Base-by-base conservation (phyloP, 2,888 invertebrate genomes). In the Eremobia ochroleuca region DNA sequence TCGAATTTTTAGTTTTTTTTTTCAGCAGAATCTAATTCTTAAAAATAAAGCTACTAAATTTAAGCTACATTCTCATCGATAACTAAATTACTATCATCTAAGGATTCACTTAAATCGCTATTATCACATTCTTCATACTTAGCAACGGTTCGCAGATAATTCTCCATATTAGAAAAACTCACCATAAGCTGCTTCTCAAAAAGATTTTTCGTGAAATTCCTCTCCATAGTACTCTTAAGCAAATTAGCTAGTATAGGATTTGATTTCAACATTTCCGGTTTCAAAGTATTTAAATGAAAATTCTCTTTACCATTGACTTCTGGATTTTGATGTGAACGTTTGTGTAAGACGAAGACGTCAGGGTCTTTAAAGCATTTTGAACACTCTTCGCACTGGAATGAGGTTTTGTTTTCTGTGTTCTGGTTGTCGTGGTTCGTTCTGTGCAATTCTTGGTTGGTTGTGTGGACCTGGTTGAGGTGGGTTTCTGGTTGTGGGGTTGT, bases 311-410 rank as follows among this genome's bases (percentile, higher is more conserved):
- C 93, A 0, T 77, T 85, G 3, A 59, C 68, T 8, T 86, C 86
- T 0, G 81, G 6, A 15, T 84, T 81, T 34, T 85, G 89, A 66
- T 96, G 97, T 0, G 89, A 88, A 0, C 96, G 80, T 80, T 93
- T 94, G 73, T 97, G 96, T 5, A 97, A 73, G 0, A 94, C 67
- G 31, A 93, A 95, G 0, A 97, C 96, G 55, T 97, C 96, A 0
- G 97, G 96, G 40, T 97, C 96, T 88, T 97, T 97, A 73, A 97
- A 97, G 76, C 95, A 96, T 90, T 95, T 96, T 0, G 94, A 92
- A 72, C 96, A 97, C 69, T 95, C 93, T 2, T 90, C 87, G 34
- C 96, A 96, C 86, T 94, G 92, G 82, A 89, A 95, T 0, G 95
- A 93, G 0, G 88, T 81, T 0, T 52, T 79, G 3, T 31, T 69